Conservation (phyloP, 2,113 vertebrate genomes). For the Pica pica region DNA sequence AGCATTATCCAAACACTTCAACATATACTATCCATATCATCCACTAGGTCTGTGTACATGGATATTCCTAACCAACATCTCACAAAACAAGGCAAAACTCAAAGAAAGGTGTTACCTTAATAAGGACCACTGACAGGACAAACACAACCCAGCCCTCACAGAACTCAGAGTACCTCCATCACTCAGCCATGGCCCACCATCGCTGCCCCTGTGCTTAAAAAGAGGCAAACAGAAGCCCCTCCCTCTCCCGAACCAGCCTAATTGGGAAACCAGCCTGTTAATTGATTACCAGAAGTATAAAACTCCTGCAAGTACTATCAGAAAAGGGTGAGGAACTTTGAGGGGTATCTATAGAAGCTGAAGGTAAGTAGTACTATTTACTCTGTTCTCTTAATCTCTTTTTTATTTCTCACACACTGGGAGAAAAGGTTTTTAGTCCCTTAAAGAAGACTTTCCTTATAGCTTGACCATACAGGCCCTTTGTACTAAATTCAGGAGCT, state of each 20-base stretch:
- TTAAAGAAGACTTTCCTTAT: accelerated
- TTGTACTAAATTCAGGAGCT: accelerated
- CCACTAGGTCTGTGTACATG: accelerated
- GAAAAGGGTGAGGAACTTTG: accelerated
- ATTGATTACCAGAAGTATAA: background rate
- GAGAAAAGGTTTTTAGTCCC: accelerated
- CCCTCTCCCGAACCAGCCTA: background rate
- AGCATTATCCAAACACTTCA: background rate
- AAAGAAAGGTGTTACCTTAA: accelerated
- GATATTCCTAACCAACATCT: accelerated
- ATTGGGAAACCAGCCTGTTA: slow-evolving; percentile 5
- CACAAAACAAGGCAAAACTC: background rate
- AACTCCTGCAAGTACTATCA: accelerated
- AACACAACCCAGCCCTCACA: background rate
- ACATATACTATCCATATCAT: accelerated
- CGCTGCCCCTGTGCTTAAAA: background rate
- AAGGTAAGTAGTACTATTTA: background rate
- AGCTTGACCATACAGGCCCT: accelerated
- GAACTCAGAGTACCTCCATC: too few relatives aligned
- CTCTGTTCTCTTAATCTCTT: accelerated
- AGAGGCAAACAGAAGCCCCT: background rate
- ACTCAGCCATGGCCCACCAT: accelerated
- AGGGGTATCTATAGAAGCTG: accelerated
- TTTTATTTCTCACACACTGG: accelerated
- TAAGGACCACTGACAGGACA: background rate